phyloP scores from a whole-genome alignment of 2,113 vertebrate genomes.

The Sakesphorus luctuosus region DNA sequence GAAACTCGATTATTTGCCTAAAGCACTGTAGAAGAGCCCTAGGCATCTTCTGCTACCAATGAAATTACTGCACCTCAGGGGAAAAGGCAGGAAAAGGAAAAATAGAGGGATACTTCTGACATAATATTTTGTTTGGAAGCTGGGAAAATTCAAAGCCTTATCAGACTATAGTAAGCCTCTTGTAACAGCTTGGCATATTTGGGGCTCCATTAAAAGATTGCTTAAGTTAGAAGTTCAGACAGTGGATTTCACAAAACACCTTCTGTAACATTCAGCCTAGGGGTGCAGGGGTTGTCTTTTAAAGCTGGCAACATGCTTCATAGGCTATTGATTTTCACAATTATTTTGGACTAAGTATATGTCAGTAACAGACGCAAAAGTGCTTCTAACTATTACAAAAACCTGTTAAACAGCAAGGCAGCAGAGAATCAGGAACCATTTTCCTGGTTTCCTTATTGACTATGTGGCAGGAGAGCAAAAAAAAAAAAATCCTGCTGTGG shows the following conservation, averaged over 20 bases:
- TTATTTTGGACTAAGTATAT: not conserved
- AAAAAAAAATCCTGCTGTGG: not conserved
- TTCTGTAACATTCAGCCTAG: not conserved
- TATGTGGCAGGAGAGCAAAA: not conserved
- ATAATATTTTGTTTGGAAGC: not conserved
- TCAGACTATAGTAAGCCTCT: not conserved
- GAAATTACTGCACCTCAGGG: not conserved
- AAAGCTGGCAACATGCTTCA: fast-evolving
- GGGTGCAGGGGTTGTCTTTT: not conserved
- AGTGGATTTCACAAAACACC: not conserved
- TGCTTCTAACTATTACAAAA: not conserved
- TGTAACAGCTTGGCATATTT: not conserved
- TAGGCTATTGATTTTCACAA: not conserved
- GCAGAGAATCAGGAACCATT: not conserved
- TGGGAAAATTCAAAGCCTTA: not conserved
- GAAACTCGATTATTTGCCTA: not conserved
- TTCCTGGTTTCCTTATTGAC: not conserved
- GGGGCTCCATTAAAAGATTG: not conserved
- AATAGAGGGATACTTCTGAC: not conserved
- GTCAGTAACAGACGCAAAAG: not conserved
- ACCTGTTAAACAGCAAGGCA: not conserved
- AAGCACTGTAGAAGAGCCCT: not conserved
- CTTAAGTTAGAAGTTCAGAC: not conserved
- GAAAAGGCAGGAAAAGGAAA: not conserved
- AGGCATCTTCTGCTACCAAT: not conserved